These are phyloP conservation scores for Phyllopteryx taeniolatus DNA, from an alignment of 2,113 vertebrate genomes.

Conservation along the genomic window DNA sequence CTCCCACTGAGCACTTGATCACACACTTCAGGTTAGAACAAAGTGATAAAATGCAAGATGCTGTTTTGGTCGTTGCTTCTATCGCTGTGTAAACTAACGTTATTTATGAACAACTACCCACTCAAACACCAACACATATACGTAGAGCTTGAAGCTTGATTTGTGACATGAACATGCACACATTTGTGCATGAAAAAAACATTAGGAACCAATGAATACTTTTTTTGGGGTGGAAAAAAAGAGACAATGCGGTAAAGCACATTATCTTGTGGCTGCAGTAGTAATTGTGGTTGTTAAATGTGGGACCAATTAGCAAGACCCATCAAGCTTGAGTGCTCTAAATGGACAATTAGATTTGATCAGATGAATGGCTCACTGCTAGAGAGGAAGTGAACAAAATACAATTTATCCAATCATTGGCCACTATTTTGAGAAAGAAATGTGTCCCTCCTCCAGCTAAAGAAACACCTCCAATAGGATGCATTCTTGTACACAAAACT, in stretches of 20 bases:
- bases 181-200: background rate
- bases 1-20: constrained; percentile 18
- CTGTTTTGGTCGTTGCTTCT: constrained; percentile 2
- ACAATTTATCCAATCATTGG: background rate
- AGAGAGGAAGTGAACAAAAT: constrained; percentile 12
- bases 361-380: constrained; percentile 25
- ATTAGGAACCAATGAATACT: background rate
- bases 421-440: background rate
- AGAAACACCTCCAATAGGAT: background rate
- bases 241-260: constrained; percentile 28
- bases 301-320: constrained; percentile 51
- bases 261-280: constrained; percentile 26
- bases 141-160: background rate
- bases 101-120: background rate
- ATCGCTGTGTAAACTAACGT: background rate
- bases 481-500: background rate
- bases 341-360: constrained; percentile 57
- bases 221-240: constrained; percentile 2
- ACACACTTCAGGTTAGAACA: constrained; percentile 4
- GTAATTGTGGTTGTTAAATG: constrained; percentile 56
- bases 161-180: background rate
- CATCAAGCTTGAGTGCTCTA: constrained; percentile 34
- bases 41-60: constrained; percentile 2
- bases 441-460: background rate
- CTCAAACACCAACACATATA: background rate